phyloP scores from a whole-genome alignment of 2,797 vertebrate genomes.

The Pampus argenteus region DNA sequence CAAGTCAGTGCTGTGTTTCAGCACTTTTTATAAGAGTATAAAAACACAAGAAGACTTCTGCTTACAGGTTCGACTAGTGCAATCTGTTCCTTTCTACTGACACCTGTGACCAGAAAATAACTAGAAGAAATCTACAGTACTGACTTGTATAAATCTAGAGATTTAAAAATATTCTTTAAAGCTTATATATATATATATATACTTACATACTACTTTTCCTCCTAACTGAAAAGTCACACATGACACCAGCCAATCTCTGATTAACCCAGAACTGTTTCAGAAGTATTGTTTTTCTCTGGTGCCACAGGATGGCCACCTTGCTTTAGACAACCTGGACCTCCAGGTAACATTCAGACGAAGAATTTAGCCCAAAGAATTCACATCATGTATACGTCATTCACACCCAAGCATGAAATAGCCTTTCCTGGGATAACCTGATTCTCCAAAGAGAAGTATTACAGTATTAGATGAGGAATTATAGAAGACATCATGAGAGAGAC shows the following conservation, averaged over 20 bases:
- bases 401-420: conserved; percentile 52
- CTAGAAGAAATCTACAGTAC: conserved; percentile 2
- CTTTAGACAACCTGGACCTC: conserved; percentile 35
- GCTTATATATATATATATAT: background rate
- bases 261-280: conserved; percentile 6
- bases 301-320: conserved; percentile 53
- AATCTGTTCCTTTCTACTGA: conserved; percentile 17
- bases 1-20: background rate
- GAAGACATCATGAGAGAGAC: conserved; percentile 77
- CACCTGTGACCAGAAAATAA: conserved; percentile 12
- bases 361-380: conserved; percentile 72
- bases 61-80: conserved; percentile 23
- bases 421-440: conserved; percentile 48
- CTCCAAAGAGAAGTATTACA: conserved; percentile 46
- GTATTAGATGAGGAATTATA: conserved; percentile 37
- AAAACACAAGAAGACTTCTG: conserved; percentile 8
- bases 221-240: conserved; percentile 15
- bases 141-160: background rate
- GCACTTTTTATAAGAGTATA: background rate
- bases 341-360: conserved; percentile 71
- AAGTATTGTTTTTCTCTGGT: conserved; percentile 19
- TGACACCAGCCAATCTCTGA: conserved; percentile 2
- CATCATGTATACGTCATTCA: conserved; percentile 75
- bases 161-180: background rate
- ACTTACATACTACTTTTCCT: background rate